A percentile compares a stretch with the other conserved stretches of the same genome.
Evolutionary conservation across 2,797 vertebrate species (phyloP).

Genomic region (Paramormyrops hopkinsi): DNA sequence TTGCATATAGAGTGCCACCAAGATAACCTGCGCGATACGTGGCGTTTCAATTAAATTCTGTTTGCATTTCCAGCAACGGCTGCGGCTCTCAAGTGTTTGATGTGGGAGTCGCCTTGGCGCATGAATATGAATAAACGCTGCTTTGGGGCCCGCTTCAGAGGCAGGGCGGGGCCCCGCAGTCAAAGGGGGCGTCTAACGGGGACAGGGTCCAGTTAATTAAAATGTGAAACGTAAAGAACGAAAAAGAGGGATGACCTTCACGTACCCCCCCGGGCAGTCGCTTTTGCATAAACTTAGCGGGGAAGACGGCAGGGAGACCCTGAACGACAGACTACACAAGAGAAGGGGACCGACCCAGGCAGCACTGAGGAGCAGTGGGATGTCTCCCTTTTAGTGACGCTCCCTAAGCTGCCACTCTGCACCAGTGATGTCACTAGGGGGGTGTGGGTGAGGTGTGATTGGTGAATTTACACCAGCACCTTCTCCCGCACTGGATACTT

Average conservation of each 20-base stretch:
- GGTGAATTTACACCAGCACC: background rate
- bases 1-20: conserved; percentile 31
- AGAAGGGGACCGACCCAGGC: background rate
- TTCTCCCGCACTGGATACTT: background rate
- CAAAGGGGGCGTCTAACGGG: background rate
- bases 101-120: background rate
- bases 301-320: background rate
- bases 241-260: background rate
- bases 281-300: background rate
- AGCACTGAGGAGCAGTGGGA: background rate
- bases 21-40: conserved; percentile 22
- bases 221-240: background rate
- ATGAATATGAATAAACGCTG: background rate
- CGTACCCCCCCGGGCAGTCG: background rate
- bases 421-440: background rate
- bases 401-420: background rate
- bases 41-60: conserved; percentile 38
- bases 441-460: background rate
- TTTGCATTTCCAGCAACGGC: conserved; percentile 40
- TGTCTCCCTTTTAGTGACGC: background rate
- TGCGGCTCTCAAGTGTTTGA: conserved; percentile 7
- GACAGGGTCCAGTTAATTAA: background rate
- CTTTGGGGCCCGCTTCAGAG: background rate
- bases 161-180: background rate
- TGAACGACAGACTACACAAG: background rate